Evolutionary conservation across 2,113 vertebrate genomes (phyloP), one percentile per base, ranked within the genome.

Genomic region (Salvelinus alpinus): DNA sequence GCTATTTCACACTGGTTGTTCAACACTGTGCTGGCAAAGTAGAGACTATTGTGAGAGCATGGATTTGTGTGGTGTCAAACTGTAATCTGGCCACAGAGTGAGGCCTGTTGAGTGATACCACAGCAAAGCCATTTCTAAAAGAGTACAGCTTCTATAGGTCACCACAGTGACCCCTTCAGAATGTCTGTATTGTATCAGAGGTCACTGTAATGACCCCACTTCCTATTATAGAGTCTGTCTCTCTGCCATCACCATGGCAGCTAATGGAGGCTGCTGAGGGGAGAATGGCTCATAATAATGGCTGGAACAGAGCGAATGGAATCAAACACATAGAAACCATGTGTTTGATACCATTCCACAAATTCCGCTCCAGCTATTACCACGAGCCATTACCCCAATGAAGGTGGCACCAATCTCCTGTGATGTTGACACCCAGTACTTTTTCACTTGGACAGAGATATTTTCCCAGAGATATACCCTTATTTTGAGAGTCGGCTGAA

Each of bases 401-500:
- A 44, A 44, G 38, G 38, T 12, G 38, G 2, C 38, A 44, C 9
- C 38, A 24, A 16, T 6, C 54, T 25, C 83, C 76, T 80, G 71
- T 88, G 72, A 85, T 87, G 82, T 88, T 54, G 75, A 80, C 80
- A 83, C 69, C 70, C 83, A 85, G 87, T 82, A 90, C 69, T 74
- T 88, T 76, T 78, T 65, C 83, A 90, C 80, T 88, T 64, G 31
- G 85, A 91, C 83, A 84, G 54, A 64, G 62, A 44, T 29, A 29
- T 20, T 38, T 68, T n/a, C 31, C 34, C 34, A 69, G 47, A 71
- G 62, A 38, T 69, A 62, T 69, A 76, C 67, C 59, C 77, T 77
- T 75, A 64, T 71, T 70, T 57, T 66, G 11, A 71, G 85, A 78
- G 81, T 76, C 66, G 64, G 85, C 86, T 83, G 85, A 34, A 78